phyloP scores from a whole-genome alignment of 1,140 invertebrate species.

The Platyscapa corneri region DNA sequence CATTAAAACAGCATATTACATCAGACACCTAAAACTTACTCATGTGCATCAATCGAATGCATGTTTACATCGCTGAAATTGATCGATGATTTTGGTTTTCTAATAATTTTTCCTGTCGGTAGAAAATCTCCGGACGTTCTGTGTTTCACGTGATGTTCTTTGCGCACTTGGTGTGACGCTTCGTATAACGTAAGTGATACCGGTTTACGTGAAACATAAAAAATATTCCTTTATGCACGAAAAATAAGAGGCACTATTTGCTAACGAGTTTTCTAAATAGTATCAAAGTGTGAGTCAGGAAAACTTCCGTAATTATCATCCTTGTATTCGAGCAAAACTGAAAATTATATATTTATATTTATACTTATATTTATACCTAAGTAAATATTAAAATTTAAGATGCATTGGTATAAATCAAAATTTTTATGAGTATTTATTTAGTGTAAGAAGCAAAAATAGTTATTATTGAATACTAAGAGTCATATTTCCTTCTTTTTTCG shows the following conservation, averaged over 20 bases:
- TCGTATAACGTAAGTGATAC: not conserved
- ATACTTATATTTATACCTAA: too few relatives aligned
- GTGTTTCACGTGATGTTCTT: not conserved
- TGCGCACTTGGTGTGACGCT: not conserved
- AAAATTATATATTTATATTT: too few relatives aligned
- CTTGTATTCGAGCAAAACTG: too few relatives aligned
- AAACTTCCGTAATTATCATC: not conserved
- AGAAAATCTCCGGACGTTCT: not conserved
- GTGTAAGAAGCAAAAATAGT: too few relatives aligned
- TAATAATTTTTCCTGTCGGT: not conserved
- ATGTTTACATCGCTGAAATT: not conserved
- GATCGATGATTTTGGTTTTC: not conserved
- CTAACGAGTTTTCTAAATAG: not conserved
- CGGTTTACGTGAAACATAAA: not conserved
- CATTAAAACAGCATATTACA: not conserved
- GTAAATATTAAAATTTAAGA: too few relatives aligned
- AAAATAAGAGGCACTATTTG: not conserved
- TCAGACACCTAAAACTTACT: not conserved
- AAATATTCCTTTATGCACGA: not conserved
- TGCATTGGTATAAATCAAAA: too few relatives aligned
- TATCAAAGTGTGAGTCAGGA: not conserved
- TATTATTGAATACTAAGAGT: too few relatives aligned
- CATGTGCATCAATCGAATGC: not conserved
- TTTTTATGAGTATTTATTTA: too few relatives aligned
- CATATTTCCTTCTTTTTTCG: too few relatives aligned